Base-by-base conservation (phyloP, 2,797 vertebrate species). In the Hypotaenidia okinawae region DNA sequence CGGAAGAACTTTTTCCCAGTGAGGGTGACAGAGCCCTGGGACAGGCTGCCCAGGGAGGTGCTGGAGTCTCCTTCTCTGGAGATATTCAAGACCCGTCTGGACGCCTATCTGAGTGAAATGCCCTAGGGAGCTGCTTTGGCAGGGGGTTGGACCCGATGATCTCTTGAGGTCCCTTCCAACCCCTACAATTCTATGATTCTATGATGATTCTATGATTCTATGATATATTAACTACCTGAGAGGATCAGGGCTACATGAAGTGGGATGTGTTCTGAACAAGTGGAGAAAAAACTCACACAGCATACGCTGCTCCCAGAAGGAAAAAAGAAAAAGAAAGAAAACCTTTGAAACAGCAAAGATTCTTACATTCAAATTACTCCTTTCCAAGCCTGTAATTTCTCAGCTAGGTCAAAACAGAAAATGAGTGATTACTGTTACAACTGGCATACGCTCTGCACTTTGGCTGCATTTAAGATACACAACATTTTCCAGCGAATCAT, bases 381-480 rank as follows among this genome's bases (percentile, higher is more conserved):
- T 92, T 94, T 83, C 92, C 84, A 86, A 94, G 87, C 58, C 94
- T 96, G 96, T 94, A 94, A 94, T 96, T 97, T 94, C 92, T 97
- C 93, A 96, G 79, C 83, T 75, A 80, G 93, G 73, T 96, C 94
- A 95, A 96, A 96, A 97, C 94, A 97, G 94, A 96, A 96, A 96
- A 91, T 95, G 93, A 97, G 62, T 94, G 94, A 97, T 96, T 96
- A 94, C 93, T 96, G 87, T 94, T 97, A 93, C 91, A 94, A 95
- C 92, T 97, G 96, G 96, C 96, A 94, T 87, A 85, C 70, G 25
- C 92, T 94, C 96, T 90, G 83, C 89, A 88, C 93, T 97, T 94
- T 97, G 96, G 93, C 97, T 92, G 64, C 84, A 66, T 96, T 91
- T 95, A 96, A 96, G 93, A 96, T 95, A 96, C 90, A 96, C 93